Evolutionary conservation across 1,140 invertebrate genomes (phyloP), one percentile per base, ranked within the genome.

Genomic region (Bombus difficillimus): DNA sequence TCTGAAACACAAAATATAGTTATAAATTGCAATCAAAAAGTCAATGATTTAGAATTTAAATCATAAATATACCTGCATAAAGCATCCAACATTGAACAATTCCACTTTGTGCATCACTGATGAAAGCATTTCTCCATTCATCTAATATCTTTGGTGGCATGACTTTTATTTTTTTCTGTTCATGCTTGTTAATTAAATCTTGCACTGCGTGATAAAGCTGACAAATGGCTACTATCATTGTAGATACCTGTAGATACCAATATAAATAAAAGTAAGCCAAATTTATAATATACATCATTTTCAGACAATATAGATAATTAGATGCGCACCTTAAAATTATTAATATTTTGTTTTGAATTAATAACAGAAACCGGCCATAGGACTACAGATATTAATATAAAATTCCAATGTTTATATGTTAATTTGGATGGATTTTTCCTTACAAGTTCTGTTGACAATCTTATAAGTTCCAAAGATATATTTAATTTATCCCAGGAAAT

Each of bases 91-190:
- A 93, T 88, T 95, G 94, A 15, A 96, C 93, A 25, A 96, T 92
- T 82, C 94, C 93, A 41, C 91, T 89, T 90, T 96, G 95, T 53
- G 96, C 92, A 59, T 95, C 95, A 68, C 94, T 92, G 22, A 95
- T 93, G 88, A 97, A 96, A 37, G 97, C 91, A 83, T 96, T 95
- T 72, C 96, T 95, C 96, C 96, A 97, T 91, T 97, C 96, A 64
- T 96, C 95, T 28, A 96, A 90, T n/a, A 96, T 91, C 83, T 92
- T 93, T 62, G 93, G 91, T 0, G 95, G 91, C 47, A 96, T 89
- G 79, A 94, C 93, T 69, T 95, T 94, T 6, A 94, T 93, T 18
- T 95, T 93, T 79, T 96, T 92, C 59, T 92, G 91, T 73, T 95
- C 95, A 71, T 96, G 94, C 13, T 94, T 91, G 62, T 92, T 91